Evolutionary conservation across 2,888 invertebrate species (phyloP).

Genomic region (Metallyticus violacea): DNA sequence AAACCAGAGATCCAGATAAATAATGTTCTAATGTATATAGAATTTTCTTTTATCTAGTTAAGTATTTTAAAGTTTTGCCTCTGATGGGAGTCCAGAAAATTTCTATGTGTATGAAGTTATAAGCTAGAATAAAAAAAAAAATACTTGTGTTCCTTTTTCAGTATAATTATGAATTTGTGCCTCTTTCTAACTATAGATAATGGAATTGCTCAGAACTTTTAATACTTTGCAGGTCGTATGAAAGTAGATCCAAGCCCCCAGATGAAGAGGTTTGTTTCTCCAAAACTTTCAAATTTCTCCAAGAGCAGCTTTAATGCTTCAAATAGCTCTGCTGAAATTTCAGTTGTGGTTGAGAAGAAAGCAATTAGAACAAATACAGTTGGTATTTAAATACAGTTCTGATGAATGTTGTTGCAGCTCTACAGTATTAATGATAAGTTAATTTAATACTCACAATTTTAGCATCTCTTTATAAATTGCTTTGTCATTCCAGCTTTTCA

Average conservation of each 20-base stretch:
- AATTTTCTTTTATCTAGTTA: no score
- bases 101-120: no score
- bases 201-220: neutral
- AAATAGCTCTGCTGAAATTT: neutral
- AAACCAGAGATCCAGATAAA: no score
- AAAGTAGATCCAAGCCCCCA: neutral
- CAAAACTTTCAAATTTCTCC: neutral
- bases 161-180: no score
- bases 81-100: no score
- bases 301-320: neutral
- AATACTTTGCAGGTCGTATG: constrained; percentile 1
- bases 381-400: neutral
- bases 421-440: neutral
- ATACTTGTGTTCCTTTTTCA: no score
- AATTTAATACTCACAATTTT: neutral
- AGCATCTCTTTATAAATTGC: neutral
- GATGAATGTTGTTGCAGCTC: neutral
- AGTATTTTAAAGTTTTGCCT: no score
- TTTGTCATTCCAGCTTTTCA: no score
- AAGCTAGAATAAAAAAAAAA: no score
- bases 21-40: no score
- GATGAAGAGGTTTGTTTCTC: neutral
- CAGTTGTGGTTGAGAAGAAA: neutral
- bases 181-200: no score
- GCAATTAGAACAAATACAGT: neutral